Percentiles rank a stretch among this genome's conserved stretches.
Evolutionary conservation across 2,888 invertebrate genomes (phyloP).

Genomic region (Drosophila mercatorum): DNA sequence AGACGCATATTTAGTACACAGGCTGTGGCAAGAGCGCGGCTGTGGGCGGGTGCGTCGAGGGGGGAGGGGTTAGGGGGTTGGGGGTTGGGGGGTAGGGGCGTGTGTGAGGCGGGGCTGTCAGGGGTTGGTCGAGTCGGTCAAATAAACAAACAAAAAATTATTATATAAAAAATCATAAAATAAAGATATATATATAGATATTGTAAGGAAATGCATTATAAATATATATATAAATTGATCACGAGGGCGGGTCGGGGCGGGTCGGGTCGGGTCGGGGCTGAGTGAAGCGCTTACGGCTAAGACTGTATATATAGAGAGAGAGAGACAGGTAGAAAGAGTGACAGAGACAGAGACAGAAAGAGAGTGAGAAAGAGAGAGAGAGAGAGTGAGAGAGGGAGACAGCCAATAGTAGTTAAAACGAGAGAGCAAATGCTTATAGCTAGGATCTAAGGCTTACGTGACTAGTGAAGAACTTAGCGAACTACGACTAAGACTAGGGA

Average conservation of each 20-base stretch:
- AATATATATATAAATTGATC: constrained; percentile 12
- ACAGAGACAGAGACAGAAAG: background rate
- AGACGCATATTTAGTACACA: constrained; percentile 59
- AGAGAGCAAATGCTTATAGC: constrained; percentile 27
- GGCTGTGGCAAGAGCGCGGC: constrained; percentile 17
- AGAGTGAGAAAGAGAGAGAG: background rate
- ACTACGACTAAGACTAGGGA: constrained; percentile 17
- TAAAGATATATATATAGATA: constrained; percentile 7
- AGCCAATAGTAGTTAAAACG: constrained; percentile 10
- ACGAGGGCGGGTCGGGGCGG: background rate
- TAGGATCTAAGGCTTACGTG: constrained; percentile 17
- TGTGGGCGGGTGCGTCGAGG: background rate
- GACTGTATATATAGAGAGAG: background rate
- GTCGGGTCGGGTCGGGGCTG: background rate
- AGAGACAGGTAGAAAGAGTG: constrained; percentile 1
- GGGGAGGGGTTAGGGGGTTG: too few species aligned
- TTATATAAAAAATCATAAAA: constrained; percentile 23
- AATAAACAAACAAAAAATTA: constrained; percentile 12
- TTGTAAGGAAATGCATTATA: constrained; percentile 6
- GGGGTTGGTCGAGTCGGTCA: constrained; percentile 3
- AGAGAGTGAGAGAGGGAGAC: background rate
- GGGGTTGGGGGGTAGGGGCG: too few species aligned
- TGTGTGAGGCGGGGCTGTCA: background rate
- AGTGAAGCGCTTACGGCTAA: constrained; percentile 30
- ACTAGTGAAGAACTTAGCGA: constrained; percentile 24